Base-by-base conservation (phyloP, 2,797 vertebrate genomes). In the Arctocebus calabarensis region DNA sequence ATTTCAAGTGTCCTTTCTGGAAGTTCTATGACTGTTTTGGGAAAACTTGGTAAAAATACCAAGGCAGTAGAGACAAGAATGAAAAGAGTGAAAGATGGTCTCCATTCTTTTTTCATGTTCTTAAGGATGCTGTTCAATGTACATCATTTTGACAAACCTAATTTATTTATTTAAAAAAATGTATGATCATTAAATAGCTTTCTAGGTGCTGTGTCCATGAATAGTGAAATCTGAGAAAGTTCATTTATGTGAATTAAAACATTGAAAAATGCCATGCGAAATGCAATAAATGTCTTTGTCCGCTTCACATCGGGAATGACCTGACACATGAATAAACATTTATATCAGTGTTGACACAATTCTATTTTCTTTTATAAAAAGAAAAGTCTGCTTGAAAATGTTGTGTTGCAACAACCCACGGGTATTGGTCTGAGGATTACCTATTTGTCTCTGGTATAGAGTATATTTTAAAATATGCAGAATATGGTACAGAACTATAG, bases 21-120 rank as follows among this genome's bases (percentile, higher is more conserved):
- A 97, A 96, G 92, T 97, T 96, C 96, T 96, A 95, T 88, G 70
- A 48, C 85, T 96, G 85, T 81, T 94, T 86, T 61, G 95, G 82
- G 96, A 92, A 96, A 97, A 96, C 74, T 95, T 94, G 85, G 74
- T 96, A 85, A 96, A 97, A 97, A 93, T 81, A 90, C 70, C 88
- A 88, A 85, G 78, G 37, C 85, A 68, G 45, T 59, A 86, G 88
- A 93, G 68, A 84, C 78, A 88, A 93, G 85, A 93, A 88, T 75
- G 81, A 75, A 93, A 88, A 87, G 48, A 90, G 32, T 81, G 79
- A 96, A 96, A 96, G 95, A 96, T 68, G 52, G 52, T 52, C 77
- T 85, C 23, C 17, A 29, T 94, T 61, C 48, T 22, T 71, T 95
- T 91, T 91, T 92, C 48, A 88, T 90, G 73, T 90, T 96, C 59